phyloP scores from a whole-genome alignment of 2,888 invertebrate species.

The Catocala sponsa region DNA sequence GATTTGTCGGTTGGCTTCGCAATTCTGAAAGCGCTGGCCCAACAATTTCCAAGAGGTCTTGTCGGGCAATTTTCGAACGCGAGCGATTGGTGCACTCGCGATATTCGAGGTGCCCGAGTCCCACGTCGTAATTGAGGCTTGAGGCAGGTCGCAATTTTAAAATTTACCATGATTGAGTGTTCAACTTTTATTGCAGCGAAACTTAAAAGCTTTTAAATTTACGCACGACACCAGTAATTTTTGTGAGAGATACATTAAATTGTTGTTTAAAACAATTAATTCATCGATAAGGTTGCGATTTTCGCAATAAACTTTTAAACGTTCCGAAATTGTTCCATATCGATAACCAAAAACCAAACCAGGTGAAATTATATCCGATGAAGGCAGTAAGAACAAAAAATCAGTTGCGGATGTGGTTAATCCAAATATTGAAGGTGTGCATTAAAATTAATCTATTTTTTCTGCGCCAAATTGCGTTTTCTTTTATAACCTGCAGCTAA shows the following conservation, averaged over 20 bases:
- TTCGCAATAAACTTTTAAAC: conserved; percentile 42
- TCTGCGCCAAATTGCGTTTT: conserved; percentile 40
- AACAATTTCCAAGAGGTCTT: conserved; percentile 78
- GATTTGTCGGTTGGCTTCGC: conserved; percentile 76
- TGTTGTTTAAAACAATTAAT: conserved; percentile 72
- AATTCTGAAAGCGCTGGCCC: conserved; percentile 73
- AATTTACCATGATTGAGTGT: conserved; percentile 81
- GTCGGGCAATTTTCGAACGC: conserved; percentile 77
- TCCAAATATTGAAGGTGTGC: conserved; percentile 22
- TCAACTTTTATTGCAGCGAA: conserved; percentile 71
- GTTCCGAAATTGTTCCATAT: conserved; percentile 22
- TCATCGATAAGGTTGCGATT: conserved; percentile 34
- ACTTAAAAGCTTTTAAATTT: conserved; percentile 71
- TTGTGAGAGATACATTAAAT: conserved; percentile 62
- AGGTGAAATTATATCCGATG: conserved; percentile 20
- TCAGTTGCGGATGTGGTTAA: conserved; percentile 38
- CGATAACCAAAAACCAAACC: conserved; percentile 3
- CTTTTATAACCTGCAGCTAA: conserved; percentile 56
- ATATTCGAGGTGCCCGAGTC: conserved; percentile 66
- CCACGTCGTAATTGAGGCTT: conserved; percentile 78
- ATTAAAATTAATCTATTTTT: conserved; percentile 16
- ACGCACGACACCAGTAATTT: conserved; percentile 65
- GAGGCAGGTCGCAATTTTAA: conserved; percentile 82
- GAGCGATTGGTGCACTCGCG: conserved; percentile 72
- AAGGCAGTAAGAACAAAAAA: conserved; percentile 12